Base-by-base conservation (phyloP, 2,888 invertebrate species). In the Thelaira solivaga region DNA sequence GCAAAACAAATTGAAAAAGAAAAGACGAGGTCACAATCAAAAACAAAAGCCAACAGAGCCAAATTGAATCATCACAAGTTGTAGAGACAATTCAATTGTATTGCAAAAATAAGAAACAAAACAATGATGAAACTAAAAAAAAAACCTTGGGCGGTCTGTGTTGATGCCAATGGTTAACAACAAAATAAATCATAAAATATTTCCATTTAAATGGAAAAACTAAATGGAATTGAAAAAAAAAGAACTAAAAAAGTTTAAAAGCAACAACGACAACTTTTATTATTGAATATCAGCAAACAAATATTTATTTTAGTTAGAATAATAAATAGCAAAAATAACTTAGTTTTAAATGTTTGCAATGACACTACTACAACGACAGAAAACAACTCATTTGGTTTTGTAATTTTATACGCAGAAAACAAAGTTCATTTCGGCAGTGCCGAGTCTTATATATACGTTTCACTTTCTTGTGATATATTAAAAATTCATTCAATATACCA, bases 141-240 rank as follows among this genome's bases (percentile, higher is more conserved):
- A 57, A 6, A 41, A 53, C 34, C 4, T 22, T 2, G 43, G 22
- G 31, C 4, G 41, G 31, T 34, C 43, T 43, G n/a, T 67, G 43
- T 53, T 67, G 53, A 31, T 31, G 65, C 39, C 31, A 55, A 53
- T 43, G 43, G 53, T 53, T 67, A 53, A 67, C 65, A 67, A 53
- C 43, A 67, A 53, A 22, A 53, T 67, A 67, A 67, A 67, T 67
- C 53, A 67, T 53, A 29, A 67, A 43, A n/a, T n/a, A n/a, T n/a
- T n/a, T n/a, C n/a, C n/a, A n/a, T n/a, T n/a, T n/a, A n/a, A n/a
- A n/a, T n/a, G n/a, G n/a, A n/a, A n/a, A n/a, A n/a, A n/a, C n/a
- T n/a, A n/a, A n/a, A n/a, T n/a, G n/a, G n/a, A n/a, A n/a, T n/a
- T n/a, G n/a, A n/a, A n/a, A n/a, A n/a, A n/a, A n/a, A n/a, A n/a